These are phyloP conservation scores for Drosophila emarginata DNA, from an alignment of 2,888 invertebrate species.

Conservation along the genomic window DNA sequence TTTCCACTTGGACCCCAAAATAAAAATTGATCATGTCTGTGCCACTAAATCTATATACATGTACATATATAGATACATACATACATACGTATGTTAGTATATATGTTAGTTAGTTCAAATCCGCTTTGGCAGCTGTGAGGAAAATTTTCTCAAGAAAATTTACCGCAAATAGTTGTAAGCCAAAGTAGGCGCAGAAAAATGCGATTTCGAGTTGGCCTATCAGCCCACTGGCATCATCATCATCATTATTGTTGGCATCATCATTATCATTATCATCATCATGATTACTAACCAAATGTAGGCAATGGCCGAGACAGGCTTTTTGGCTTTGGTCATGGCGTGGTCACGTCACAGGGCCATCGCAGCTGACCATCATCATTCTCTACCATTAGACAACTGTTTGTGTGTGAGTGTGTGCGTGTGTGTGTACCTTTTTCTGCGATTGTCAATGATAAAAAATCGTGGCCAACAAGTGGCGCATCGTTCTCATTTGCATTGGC, in stretches of 20 bases:
- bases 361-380: slow-evolving; percentile 68
- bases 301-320: slow-evolving; percentile 14
- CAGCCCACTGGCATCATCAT: slow-evolving; percentile 68
- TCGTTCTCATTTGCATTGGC: slow-evolving; percentile 67
- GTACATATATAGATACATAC: too few relatives aligned
- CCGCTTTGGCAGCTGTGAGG: slow-evolving; percentile 9
- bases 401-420: neutral
- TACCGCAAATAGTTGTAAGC: slow-evolving; percentile 63
- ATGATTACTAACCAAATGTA: neutral
- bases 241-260: slow-evolving; percentile 23
- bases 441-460: slow-evolving; percentile 71
- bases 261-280: slow-evolving; percentile 20
- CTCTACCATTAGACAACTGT: neutral
- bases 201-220: slow-evolving; percentile 63
- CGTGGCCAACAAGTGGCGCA: slow-evolving; percentile 75
- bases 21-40: slow-evolving; percentile 22
- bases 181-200: slow-evolving; percentile 72
- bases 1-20: slow-evolving; percentile 32
- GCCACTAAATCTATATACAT: too few relatives aligned
- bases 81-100: too few relatives aligned
- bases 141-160: slow-evolving; percentile 62
- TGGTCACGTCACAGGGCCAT: slow-evolving; percentile 76
- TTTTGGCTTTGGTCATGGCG: slow-evolving; percentile 43
- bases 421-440: slow-evolving; percentile 13
- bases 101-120: slow-evolving; percentile 10